Conservation (phyloP, 2,797 vertebrate species). For the Sebastes glaucus region DNA sequence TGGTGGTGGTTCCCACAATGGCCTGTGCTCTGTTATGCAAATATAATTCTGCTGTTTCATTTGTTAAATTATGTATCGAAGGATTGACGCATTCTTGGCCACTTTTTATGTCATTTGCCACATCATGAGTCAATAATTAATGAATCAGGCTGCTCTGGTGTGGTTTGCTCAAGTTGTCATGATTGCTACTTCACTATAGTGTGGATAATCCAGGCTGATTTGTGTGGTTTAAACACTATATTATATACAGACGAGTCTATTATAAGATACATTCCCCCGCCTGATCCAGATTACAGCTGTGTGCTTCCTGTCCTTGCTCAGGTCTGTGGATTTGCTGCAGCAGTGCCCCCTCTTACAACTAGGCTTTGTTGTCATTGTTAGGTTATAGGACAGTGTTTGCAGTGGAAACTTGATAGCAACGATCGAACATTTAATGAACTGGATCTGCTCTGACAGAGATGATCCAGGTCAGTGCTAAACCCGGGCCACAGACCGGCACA, state of each 20-base stretch:
- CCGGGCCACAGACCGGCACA: slow-evolving; percentile 51
- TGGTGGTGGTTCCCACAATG: slow-evolving; percentile 24
- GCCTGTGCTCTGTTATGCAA: slow-evolving; percentile 3
- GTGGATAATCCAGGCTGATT: slow-evolving; percentile 37
- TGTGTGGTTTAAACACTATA: slow-evolving; percentile 24
- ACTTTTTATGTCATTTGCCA: slow-evolving; percentile 41
- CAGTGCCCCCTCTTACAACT: slow-evolving; percentile 15
- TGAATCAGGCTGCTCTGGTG: slow-evolving; percentile 24
- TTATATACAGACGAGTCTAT: slow-evolving; percentile 16
- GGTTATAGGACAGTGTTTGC: slow-evolving; percentile 56
- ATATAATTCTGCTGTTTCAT: slow-evolving; percentile 24
- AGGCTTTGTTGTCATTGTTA: slow-evolving; percentile 63
- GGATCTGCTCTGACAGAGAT: slow-evolving; percentile 63
- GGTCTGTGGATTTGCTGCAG: slow-evolving; percentile 36
- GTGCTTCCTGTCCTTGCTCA: slow-evolving; percentile 10
- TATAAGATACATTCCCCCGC: slow-evolving; percentile 12
- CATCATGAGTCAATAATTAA: slow-evolving; percentile 62
- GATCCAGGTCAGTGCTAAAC: slow-evolving; percentile 71
- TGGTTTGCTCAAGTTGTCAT: slow-evolving; percentile 33
- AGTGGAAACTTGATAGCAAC: slow-evolving; percentile 68
- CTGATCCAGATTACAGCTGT: slow-evolving; percentile 39
- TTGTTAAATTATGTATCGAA: slow-evolving; percentile 41
- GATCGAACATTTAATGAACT: slow-evolving; percentile 71
- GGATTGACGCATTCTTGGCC: slow-evolving; percentile 46
- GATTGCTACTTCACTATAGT: slow-evolving; percentile 1